Evolutionary conservation across 2,888 invertebrate genomes (phyloP).

Genomic region (Drosophila kokeensis): DNA sequence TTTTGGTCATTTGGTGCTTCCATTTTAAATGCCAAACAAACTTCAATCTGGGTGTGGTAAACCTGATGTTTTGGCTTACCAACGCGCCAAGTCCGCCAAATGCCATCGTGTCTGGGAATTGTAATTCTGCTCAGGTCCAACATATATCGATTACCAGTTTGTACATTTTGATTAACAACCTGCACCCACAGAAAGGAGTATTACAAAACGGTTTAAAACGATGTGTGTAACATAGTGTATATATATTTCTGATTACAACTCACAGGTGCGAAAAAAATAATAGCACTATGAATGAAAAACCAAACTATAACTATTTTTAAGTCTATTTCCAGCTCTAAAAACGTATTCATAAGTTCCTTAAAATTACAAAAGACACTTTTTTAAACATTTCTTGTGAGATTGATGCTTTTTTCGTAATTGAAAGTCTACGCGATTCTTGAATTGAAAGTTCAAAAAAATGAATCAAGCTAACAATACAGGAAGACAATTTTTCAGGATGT

Average conservation of each 20-base stretch:
- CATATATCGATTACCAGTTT: conserved; percentile 39
- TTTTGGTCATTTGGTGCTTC: conserved; percentile 32
- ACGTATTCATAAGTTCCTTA: not conserved
- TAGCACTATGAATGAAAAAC: not conserved
- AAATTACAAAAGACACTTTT: not conserved
- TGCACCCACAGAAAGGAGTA: not conserved
- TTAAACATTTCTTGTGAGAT: not conserved
- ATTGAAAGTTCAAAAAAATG: conserved; percentile 13
- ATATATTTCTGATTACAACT: not conserved
- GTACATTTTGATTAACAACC: not conserved
- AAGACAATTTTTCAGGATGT: conserved; percentile 33
- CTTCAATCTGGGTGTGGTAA: conserved; percentile 51
- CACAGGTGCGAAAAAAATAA: not conserved
- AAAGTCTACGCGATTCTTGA: conserved; percentile 4
- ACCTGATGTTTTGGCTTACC: conserved; percentile 33
- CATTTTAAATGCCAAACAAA: conserved; percentile 58
- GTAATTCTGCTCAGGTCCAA: conserved; percentile 48
- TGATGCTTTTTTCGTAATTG: not conserved
- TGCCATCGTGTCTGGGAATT: conserved; percentile 57
- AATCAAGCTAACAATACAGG: conserved; percentile 36
- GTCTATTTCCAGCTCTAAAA: not conserved
- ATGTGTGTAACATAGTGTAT: not conserved
- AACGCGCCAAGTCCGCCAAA: conserved; percentile 32
- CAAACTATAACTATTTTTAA: not conserved
- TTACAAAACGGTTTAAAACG: not conserved